These are phyloP conservation scores for Propithecus perrieri DNA, from an alignment of 2,797 vertebrate species.

Conservation along the genomic window DNA sequence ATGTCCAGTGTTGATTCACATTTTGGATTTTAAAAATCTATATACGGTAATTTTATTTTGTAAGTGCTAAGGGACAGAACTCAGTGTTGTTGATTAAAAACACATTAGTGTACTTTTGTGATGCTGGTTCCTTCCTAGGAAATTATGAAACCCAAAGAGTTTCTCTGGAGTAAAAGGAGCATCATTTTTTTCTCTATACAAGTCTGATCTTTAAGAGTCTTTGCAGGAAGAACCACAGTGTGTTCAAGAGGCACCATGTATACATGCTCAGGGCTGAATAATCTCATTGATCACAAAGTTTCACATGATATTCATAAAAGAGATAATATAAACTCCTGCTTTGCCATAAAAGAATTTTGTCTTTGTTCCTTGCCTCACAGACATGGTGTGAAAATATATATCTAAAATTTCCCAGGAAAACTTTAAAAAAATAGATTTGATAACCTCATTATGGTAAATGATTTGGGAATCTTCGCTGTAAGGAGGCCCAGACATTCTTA, in stretches of 20 bases:
- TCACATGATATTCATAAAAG: neutral
- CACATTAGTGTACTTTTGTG: neutral
- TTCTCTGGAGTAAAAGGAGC: neutral
- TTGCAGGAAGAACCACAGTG: neutral
- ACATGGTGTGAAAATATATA: neutral
- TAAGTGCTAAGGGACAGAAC: neutral
- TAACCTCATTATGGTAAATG: neutral
- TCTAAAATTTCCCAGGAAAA: neutral
- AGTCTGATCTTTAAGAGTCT: neutral
- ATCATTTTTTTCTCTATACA: neutral
- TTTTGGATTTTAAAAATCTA: conserved; percentile 26
- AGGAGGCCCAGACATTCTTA: neutral
- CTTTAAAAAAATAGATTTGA: neutral
- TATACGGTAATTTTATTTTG: neutral
- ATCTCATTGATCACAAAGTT: neutral
- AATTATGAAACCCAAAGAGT: neutral
- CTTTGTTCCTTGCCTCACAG: neutral
- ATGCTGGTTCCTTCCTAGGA: neutral
- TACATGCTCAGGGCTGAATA: neutral
- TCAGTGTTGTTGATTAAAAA: neutral
- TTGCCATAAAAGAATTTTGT: neutral
- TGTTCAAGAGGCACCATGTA: neutral
- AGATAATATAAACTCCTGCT: neutral
- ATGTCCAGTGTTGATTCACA: neutral
- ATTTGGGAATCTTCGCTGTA: neutral